These are phyloP conservation scores for Drosophila macrospina DNA, from an alignment of 2,888 invertebrate species.

Conservation along the genomic window DNA sequence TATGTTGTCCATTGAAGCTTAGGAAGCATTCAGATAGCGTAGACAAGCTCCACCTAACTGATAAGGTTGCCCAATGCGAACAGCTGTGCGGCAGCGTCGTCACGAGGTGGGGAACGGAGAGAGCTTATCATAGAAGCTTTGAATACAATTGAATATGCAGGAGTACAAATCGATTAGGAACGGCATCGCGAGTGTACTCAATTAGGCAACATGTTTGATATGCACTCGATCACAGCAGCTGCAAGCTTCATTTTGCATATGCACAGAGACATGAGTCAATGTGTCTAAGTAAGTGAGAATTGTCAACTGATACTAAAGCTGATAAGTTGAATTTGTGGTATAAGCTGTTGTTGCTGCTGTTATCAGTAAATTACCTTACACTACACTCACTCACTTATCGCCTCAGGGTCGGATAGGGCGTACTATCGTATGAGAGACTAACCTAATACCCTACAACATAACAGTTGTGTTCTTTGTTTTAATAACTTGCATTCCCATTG, in stretches of 20 bases:
- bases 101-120: conserved; percentile 7
- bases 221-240: conserved; percentile 23
- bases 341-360: conserved; percentile 16
- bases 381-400: conserved; percentile 8
- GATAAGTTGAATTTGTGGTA: conserved; percentile 32
- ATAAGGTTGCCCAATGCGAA: conserved; percentile 48
- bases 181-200: conserved; percentile 18
- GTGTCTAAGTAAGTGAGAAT: not conserved
- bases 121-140: not conserved
- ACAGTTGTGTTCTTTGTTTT: not conserved
- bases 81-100: conserved; percentile 43
- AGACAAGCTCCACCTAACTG: conserved; percentile 35
- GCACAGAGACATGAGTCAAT: conserved; percentile 1
- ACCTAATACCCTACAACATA: conserved; percentile 17
- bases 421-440: not conserved
- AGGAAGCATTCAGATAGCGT: conserved; percentile 36
- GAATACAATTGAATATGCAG: not conserved
- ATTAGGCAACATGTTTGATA: conserved; percentile 39
- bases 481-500: not conserved
- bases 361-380: conserved; percentile 45
- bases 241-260: conserved; percentile 1
- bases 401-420: conserved; percentile 35
- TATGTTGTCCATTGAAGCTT: conserved; percentile 56
- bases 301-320: conserved; percentile 13
- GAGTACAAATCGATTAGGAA: conserved; percentile 8